Base-by-base conservation (phyloP, 2,113 vertebrate species). In the Dicerorhinus sumatrensis region DNA sequence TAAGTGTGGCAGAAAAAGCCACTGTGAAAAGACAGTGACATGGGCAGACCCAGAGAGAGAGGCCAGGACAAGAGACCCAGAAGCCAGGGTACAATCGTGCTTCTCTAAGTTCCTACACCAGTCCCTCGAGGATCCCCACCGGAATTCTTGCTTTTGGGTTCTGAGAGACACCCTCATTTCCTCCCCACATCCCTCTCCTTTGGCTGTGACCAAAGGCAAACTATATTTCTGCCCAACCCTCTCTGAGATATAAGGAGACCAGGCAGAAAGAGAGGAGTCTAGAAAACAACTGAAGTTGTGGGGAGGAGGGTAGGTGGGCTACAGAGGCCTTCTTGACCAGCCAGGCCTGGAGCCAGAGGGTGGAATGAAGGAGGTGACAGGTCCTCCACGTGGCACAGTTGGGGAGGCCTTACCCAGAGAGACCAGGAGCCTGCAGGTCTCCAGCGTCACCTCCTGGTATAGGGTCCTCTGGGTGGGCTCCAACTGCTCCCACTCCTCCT, bases 361-460 rank as follows among this genome's bases (percentile, higher is more conserved):
- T 6, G 29, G 63, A 67, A 18, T 4, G 62, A 51, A 27, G 16
- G 33, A 62, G 17, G 17, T 31, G 42, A 42, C 27, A 25, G 63
- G 25, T 31, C 29, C 16, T 13, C 42, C 36, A 69, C 9, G 2
- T 3, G 56, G n/a, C 18, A 31, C 27, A 58, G 23, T 3, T 7
- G 39, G 69, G 39, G 20, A 51, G 13, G 14, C 29, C 92, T 96
- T 12, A 97, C 89, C 96, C 62, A 97, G 67, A 87, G 92, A 96
- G 0, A 27, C 25, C 36, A 97, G 67, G 36, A 93, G 85, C 46
- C 80, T 25, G 10, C 54, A 97, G 80, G 69, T 97, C 73, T 97
- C 96, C 81, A 96, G 69, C 89, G 96, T 95, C 89, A 97, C 94
- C 6, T 97, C 96, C 75, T 27, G 67, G 81, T 96, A 93, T 48